Evolutionary conservation across 2,113 vertebrate species (phyloP), one percentile per base, ranked within the genome.

Genomic region (Thunnus thynnus): DNA sequence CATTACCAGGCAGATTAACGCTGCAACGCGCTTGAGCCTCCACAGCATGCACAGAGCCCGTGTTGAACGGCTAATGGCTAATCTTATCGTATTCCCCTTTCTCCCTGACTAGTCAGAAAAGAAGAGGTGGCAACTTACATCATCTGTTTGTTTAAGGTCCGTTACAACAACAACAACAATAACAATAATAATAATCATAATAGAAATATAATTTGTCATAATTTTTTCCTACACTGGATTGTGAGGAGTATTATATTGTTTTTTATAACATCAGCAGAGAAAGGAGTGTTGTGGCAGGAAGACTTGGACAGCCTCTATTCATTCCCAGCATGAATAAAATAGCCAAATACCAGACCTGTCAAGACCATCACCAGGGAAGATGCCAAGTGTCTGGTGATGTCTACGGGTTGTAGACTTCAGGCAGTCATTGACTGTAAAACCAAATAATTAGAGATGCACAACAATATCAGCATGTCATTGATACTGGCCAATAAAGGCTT

Each of bases 1-100:
- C 88, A 87, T 91, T 91, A 90, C 87, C 84, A 47, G 85, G 84
- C 86, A 94, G 93, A 93, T 94, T 94, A 94, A 86, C 86, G 16
- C 82, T 81, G 85, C 85, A 83, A 86, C 85, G 17, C 36, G 25
- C 91, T 87, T 93, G 89, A 91, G 87, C 90, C 86, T 89, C 72
- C 67, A 54, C 84, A 78, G 85, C 85, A 83, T 92, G 89, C 71
- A 76, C 75, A 78, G 74, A 82, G 88, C 82, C 82, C 30, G 32
- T 62, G 86, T 88, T 90, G 80, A 90, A 85, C 56, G n/a, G 82
- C 90, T 94, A 91, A 88, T 79, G 85, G 84, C 84, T 92, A 92
- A 93, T 89, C 93, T 89, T 77, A 82, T 83, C 85, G 78, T 77
- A 83, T 68, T 90, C 56, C 80, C 84, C 80, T 83, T 89, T 89